Conservation (phyloP, 2,888 invertebrate genomes). For the Scrobipalpa costella region DNA sequence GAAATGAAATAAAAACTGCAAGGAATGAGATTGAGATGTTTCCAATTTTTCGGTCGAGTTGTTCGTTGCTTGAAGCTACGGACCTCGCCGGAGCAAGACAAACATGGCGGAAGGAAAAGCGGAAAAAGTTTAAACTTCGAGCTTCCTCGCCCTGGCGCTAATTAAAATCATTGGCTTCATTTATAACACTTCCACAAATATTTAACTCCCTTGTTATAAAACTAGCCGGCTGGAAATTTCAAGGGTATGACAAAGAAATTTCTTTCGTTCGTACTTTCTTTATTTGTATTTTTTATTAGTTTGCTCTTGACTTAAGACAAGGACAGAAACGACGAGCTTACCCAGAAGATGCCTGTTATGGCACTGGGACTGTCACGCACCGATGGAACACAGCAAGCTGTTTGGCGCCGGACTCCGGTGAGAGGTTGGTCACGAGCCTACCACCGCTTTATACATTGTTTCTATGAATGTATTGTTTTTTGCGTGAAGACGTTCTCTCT, state of each 20-base stretch:
- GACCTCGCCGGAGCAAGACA: slow-evolving; percentile 62
- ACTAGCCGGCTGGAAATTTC: slow-evolving; percentile 9
- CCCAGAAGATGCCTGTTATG: too few relatives aligned
- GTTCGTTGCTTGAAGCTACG: slow-evolving; percentile 50
- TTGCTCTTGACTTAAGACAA: too few relatives aligned
- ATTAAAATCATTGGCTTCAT: slow-evolving; percentile 57
- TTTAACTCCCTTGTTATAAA: slow-evolving; percentile 41
- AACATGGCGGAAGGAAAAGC: slow-evolving; percentile 55
- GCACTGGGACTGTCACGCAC: too few relatives aligned
- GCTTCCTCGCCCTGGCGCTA: slow-evolving; percentile 48
- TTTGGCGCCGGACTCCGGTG: too few relatives aligned
- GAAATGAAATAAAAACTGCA: slow-evolving; percentile 29
- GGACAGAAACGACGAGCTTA: too few relatives aligned
- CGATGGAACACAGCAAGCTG: too few relatives aligned
- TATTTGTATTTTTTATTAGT: too few relatives aligned
- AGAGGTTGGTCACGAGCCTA: too few relatives aligned
- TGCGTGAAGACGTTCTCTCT: neutral
- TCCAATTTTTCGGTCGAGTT: slow-evolving; percentile 74
- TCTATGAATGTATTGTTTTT: neutral
- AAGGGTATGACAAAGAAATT: neutral
- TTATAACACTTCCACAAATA: slow-evolving; percentile 39
- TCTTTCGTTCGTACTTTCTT: neutral
- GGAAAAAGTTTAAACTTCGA: slow-evolving; percentile 49
- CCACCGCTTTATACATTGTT: too few relatives aligned
- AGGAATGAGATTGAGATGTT: slow-evolving; percentile 65